Conservation (phyloP, 37 sponge, comb jelly and placozoan genomes). For the Eunapius fragilis region DNA sequence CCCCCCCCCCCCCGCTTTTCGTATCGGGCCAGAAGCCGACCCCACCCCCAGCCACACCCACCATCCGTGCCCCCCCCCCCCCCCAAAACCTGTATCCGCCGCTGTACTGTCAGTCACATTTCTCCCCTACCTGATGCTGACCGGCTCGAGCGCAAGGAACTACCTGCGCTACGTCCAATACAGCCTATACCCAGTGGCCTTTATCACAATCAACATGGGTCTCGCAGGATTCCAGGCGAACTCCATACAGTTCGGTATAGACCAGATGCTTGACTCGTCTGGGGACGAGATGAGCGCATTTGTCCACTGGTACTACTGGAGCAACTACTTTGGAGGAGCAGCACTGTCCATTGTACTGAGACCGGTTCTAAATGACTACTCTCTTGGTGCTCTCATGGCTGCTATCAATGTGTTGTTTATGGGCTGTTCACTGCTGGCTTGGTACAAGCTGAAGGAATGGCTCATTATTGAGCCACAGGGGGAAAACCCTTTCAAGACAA, state of each 20-base stretch:
- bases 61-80: too few species aligned
- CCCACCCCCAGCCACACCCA: too few species aligned
- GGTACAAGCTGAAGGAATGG: not conserved
- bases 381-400: not conserved
- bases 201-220: not conserved
- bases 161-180: too few species aligned
- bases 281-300: constrained; percentile 3
- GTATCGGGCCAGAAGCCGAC: too few species aligned
- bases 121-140: not conserved
- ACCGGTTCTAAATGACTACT: too few species aligned
- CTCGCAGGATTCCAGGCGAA: constrained; percentile 18
- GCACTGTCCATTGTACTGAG: too few species aligned
- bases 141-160: too few species aligned
- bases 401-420: not conserved
- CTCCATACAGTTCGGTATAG: not conserved
- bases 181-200: not conserved
- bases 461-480: not conserved
- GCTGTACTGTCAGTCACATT: not conserved
- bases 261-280: constrained; percentile 8
- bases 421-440: not conserved
- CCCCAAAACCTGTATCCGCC: too few species aligned
- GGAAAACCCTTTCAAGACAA: constrained; percentile 9
- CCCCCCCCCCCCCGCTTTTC: too few species aligned
- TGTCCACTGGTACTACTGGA: constrained; percentile 23
- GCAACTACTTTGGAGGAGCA: not conserved